Evolutionary conservation across 2,888 invertebrate species (phyloP).

Genomic region (Clusia tigrina): DNA sequence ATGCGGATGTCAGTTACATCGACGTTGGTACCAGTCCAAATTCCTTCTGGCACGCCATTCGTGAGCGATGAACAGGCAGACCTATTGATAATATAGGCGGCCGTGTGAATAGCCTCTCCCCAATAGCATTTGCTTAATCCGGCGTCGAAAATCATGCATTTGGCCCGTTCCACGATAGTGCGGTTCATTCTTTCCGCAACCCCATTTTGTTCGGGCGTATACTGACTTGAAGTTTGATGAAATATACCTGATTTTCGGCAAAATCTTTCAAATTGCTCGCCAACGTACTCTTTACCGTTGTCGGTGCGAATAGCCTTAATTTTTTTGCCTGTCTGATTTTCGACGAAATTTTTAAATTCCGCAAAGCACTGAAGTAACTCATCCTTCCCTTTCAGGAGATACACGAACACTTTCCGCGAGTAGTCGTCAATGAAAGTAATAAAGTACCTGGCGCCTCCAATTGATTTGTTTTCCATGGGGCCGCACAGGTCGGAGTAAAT

Average conservation of each 20-base stretch:
- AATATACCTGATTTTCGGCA: no score
- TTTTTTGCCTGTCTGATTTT: constrained; percentile 43
- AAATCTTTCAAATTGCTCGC: no score
- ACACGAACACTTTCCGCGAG: constrained; percentile 36
- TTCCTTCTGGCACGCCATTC: constrained; percentile 49
- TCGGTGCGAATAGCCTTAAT: constrained; percentile 33
- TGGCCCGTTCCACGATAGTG: no score
- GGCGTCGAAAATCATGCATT: constrained; percentile 40
- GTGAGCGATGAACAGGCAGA: constrained; percentile 14
- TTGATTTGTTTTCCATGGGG: constrained; percentile 52
- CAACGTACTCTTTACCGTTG: no score
- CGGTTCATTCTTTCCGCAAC: constrained; percentile 44
- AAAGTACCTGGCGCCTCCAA: constrained; percentile 54
- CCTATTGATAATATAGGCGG: constrained; percentile 30
- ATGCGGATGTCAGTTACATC: constrained; percentile 48
- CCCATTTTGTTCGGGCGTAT: constrained; percentile 52
- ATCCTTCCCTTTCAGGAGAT: constrained; percentile 53
- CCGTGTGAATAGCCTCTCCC: constrained; percentile 50
- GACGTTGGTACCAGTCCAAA: constrained; percentile 47
- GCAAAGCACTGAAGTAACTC: no score
- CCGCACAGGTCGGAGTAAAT: constrained; percentile 58
- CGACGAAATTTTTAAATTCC: constrained; percentile 43
- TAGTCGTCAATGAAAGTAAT: constrained; percentile 57
- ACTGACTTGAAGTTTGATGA: constrained; percentile 44
- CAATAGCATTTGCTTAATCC: constrained; percentile 42